phyloP scores from a whole-genome alignment of 2,888 invertebrate genomes.

The Andrena flavipes region DNA sequence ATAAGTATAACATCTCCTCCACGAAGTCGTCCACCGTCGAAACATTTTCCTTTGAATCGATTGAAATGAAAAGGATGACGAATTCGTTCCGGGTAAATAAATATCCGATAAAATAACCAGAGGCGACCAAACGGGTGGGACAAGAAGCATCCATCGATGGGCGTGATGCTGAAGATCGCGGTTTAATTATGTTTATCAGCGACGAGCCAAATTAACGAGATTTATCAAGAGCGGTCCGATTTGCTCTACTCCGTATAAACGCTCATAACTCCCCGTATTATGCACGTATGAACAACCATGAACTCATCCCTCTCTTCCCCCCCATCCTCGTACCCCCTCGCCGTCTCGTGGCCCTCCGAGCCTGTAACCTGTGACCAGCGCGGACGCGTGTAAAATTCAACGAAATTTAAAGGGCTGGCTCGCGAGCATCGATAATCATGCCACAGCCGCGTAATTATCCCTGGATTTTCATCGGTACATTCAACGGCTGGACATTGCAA shows the following conservation, averaged over 20 bases:
- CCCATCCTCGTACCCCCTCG: not conserved
- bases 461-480: conserved; percentile 62
- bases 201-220: conserved; percentile 71
- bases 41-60: too few species aligned
- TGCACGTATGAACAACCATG: conserved; percentile 59
- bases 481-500: conserved; percentile 39
- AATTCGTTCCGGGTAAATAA: not conserved
- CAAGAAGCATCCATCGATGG: conserved; percentile 26
- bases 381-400: conserved; percentile 61
- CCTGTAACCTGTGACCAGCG: conserved; percentile 13
- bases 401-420: conserved; percentile 73
- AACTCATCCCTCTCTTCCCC: not conserved
- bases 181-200: conserved; percentile 76
- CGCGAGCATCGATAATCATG: conserved; percentile 69
- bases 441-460: conserved; percentile 66
- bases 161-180: conserved; percentile 64
- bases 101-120: conserved; percentile 4
- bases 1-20: too few species aligned
- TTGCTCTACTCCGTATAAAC: conserved; percentile 64
- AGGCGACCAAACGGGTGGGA: not conserved
- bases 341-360: conserved; percentile 7
- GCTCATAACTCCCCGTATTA: conserved; percentile 66
- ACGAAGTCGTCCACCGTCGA: too few species aligned
- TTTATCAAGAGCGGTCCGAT: conserved; percentile 72
- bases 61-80: not conserved